Evolutionary conservation across 2,113 vertebrate species (phyloP).

Genomic region (Brienomyrus brachyistius): DNA sequence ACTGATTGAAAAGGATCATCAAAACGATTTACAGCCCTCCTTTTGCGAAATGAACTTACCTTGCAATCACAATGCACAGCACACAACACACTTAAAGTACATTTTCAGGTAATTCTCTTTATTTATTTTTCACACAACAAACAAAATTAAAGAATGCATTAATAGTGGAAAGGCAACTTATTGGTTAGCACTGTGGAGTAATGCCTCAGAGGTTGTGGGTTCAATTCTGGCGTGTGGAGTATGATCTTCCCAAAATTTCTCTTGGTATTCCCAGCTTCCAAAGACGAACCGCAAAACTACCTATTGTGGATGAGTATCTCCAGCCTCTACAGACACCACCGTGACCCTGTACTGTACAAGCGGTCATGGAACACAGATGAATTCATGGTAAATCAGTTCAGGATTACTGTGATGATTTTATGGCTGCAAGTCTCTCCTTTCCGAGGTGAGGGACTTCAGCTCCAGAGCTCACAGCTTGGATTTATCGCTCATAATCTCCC

Average conservation of each 20-base stretch:
- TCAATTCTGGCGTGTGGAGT: not conserved
- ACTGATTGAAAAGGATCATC: not conserved
- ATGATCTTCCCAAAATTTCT: not conserved
- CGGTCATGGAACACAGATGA: not conserved
- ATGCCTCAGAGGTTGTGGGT: not conserved
- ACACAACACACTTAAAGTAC: not conserved
- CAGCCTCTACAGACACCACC: not conserved
- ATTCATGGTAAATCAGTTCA: not conserved
- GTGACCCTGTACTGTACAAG: not conserved
- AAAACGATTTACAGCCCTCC: not conserved
- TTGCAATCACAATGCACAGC: not conserved
- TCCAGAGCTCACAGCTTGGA: slow-evolving; percentile 53
- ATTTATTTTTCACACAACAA: not conserved
- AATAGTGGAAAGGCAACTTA: not conserved
- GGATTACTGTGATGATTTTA: not conserved
- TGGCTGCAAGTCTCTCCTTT: not conserved
- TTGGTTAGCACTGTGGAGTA: not conserved
- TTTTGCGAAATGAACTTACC: not conserved
- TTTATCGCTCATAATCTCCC: slow-evolving; percentile 51
- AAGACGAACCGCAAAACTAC: not conserved
- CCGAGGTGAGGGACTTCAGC: not conserved
- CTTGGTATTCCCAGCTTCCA: not conserved
- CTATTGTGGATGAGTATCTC: not conserved
- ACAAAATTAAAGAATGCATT: not conserved
- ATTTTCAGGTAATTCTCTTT: not conserved